phyloP scores from a whole-genome alignment of 2,888 invertebrate genomes.

The Diloba caeruleocephala region DNA sequence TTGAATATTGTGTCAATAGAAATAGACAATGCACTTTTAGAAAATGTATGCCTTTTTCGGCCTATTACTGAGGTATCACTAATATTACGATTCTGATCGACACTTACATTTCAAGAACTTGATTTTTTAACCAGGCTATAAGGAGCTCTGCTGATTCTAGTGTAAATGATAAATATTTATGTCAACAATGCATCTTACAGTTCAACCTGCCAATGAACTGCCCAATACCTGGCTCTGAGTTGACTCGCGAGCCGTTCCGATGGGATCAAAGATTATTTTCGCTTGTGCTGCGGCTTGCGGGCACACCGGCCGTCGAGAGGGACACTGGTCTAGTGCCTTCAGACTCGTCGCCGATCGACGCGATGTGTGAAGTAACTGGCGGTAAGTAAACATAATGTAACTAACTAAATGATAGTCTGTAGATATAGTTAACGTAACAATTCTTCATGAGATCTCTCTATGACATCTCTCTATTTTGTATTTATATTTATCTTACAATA shows the following conservation, averaged over 20 bases:
- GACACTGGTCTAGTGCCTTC: conserved; percentile 97
- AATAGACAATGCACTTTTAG: conserved; percentile 9
- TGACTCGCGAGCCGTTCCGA: conserved; percentile 99
- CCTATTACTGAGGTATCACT: neutral
- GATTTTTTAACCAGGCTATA: neutral
- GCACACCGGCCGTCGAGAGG: conserved; percentile 96
- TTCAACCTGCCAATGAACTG: conserved; percentile 97
- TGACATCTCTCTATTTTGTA: too few species aligned
- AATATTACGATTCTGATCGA: too few species aligned
- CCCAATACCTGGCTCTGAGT: conserved; percentile 98
- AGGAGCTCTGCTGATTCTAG: neutral
- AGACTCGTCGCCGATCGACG: conserved; percentile 98
- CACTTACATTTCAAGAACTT: conserved; percentile 19
- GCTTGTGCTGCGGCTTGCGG: conserved; percentile 96
- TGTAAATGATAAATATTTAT: neutral
- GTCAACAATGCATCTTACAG: conserved; percentile 75
- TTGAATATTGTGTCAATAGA: conserved; percentile 41
- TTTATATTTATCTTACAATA: too few species aligned
- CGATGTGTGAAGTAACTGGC: conserved; percentile 99
- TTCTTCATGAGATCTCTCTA: conserved; percentile 5
- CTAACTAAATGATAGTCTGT: neutral
- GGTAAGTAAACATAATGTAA: conserved; percentile 85
- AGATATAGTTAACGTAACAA: neutral
- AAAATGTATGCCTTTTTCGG: neutral
- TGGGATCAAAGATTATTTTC: conserved; percentile 99